Evolutionary conservation across 2,888 invertebrate species (phyloP).

Genomic region (Apamea monoglypha): DNA sequence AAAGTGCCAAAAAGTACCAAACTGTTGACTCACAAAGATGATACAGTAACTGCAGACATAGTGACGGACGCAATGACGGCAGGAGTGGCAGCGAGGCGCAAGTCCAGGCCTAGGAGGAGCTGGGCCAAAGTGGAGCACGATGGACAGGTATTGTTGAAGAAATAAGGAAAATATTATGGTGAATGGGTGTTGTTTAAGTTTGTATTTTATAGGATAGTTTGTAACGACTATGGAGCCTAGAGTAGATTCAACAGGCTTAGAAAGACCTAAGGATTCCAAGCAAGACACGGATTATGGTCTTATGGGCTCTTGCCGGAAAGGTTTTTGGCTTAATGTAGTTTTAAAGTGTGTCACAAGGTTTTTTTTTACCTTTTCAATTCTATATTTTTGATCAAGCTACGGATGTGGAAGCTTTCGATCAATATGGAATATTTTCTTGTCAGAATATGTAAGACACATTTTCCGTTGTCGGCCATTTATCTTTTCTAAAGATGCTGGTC

Average conservation of each 20-base stretch:
- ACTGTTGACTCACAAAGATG: conserved; percentile 42
- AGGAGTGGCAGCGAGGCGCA: conserved; percentile 83
- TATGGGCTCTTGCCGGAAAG: not conserved
- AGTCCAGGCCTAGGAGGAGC: conserved; percentile 80
- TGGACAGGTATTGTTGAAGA: conserved; percentile 78
- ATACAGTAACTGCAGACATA: conserved; percentile 40
- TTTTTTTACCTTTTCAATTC: not conserved
- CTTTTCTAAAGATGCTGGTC: not conserved
- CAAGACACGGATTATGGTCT: not conserved
- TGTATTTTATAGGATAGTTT: conserved; percentile 16
- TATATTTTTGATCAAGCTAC: not conserved
- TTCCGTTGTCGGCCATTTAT: not conserved
- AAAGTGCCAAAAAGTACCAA: conserved; percentile 21
- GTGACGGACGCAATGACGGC: conserved; percentile 81
- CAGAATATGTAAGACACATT: not conserved
- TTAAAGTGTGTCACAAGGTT: too few species aligned
- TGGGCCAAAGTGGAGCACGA: conserved; percentile 87
- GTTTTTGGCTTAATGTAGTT: not conserved
- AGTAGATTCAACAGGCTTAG: not conserved
- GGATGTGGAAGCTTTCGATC: too few species aligned
- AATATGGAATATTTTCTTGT: too few species aligned
- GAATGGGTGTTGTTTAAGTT: conserved; percentile 34
- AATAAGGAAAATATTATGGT: conserved; percentile 35
- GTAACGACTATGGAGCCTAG: not conserved
- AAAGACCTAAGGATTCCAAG: not conserved